phyloP scores from a whole-genome alignment of 2,797 vertebrate genomes.

The Aphelocoma californica region DNA sequence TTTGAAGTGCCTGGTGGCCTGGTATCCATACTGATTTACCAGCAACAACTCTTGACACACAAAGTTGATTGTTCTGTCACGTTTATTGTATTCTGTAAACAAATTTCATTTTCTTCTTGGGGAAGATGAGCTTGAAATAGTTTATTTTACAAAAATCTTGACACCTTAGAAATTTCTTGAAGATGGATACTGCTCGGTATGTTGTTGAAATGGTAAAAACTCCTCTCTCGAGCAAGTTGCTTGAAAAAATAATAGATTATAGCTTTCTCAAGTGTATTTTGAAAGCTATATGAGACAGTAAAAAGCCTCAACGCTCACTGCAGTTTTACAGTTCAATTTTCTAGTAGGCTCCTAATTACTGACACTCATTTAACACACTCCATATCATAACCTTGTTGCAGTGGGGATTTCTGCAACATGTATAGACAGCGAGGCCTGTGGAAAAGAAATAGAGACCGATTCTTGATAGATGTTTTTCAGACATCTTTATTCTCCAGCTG shows the following conservation, averaged over 20 bases:
- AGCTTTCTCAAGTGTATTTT: neutral
- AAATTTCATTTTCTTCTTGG: neutral
- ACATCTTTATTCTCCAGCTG: too few relatives aligned
- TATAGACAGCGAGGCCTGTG: too few relatives aligned
- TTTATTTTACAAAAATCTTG: slow-evolving; percentile 7
- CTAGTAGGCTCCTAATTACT: neutral
- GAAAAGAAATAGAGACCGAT: too few relatives aligned
- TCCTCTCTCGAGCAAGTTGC: neutral
- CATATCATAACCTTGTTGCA: neutral
- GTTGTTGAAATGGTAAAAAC: neutral
- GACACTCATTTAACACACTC: neutral
- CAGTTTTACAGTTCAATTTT: neutral
- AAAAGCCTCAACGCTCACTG: neutral
- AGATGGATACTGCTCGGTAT: neutral
- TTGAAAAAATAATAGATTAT: neutral
- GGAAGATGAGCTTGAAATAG: neutral
- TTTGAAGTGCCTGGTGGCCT: neutral
- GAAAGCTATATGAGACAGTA: neutral
- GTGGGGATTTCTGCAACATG: too few relatives aligned
- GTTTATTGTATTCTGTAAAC: neutral
- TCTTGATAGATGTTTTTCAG: too few relatives aligned
- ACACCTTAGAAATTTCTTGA: neutral
- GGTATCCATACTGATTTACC: slow-evolving; percentile 10
- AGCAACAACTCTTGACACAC: neutral
- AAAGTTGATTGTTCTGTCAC: neutral